Evolutionary conservation across 30 jellyfish, hydroid and myxozoan species (phyloP).

Genomic region (Chrysaora quinquecirrha): DNA sequence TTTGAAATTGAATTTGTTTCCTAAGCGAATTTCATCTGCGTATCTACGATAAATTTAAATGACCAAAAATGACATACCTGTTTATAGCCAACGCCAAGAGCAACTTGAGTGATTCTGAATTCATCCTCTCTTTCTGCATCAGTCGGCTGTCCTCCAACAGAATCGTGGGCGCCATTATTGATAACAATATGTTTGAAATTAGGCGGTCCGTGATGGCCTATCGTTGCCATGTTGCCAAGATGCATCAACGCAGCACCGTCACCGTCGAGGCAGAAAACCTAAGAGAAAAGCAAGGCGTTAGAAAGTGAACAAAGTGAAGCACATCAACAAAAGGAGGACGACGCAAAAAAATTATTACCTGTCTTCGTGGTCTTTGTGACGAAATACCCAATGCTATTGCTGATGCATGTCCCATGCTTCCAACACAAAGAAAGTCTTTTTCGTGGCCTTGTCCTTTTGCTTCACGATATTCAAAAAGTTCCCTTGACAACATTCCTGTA

Average conservation of each 20-base stretch:
- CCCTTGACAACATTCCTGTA: conserved; percentile 98
- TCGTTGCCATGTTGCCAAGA: conserved; percentile 92
- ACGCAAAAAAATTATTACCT: conserved; percentile 41
- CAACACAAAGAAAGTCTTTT: conserved; percentile 95
- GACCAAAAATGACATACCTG: conserved; percentile 68
- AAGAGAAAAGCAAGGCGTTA: background rate
- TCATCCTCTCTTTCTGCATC: conserved; percentile 78
- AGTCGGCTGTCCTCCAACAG: conserved; percentile 99
- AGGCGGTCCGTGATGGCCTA: conserved; percentile 73
- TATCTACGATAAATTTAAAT: too few relatives aligned
- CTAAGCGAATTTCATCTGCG: too few relatives aligned
- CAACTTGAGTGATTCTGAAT: conserved; percentile 90
- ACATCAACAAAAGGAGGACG: background rate
- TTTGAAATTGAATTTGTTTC: too few relatives aligned
- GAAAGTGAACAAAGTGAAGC: background rate
- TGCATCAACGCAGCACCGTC: conserved; percentile 99
- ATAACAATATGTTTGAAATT: conserved; percentile 87
- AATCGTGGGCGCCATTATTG: conserved; percentile 98
- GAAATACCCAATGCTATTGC: conserved; percentile 98
- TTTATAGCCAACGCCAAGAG: conserved; percentile 96
- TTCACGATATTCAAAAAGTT: conserved; percentile 91
- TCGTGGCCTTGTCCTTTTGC: conserved; percentile 94
- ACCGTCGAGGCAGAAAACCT: conserved; percentile 98
- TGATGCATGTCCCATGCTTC: conserved; percentile 99
- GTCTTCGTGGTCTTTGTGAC: conserved; percentile 86